phyloP scores from a whole-genome alignment of 2,888 invertebrate species.

The Zeuzera pyrina region DNA sequence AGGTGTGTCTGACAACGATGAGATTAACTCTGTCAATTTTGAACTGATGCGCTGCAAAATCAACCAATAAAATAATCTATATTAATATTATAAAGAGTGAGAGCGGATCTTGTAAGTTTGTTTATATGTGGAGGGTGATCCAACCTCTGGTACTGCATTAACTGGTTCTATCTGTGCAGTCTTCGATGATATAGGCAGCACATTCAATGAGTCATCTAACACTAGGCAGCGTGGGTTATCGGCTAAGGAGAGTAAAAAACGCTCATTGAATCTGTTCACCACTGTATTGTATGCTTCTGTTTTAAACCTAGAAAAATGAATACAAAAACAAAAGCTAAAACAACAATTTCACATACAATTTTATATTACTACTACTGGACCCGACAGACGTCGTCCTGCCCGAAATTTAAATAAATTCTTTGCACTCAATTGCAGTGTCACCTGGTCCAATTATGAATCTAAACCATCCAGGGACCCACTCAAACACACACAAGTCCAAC shows the following conservation, averaged over 20 bases:
- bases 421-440: too few species aligned
- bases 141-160: conserved; percentile 52
- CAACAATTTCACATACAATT: too few species aligned
- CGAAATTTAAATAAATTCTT: too few species aligned
- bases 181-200: conserved; percentile 93
- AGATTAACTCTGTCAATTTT: conserved; percentile 82
- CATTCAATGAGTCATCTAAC: conserved; percentile 93
- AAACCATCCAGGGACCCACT: too few species aligned
- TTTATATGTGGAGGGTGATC: background rate
- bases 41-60: conserved; percentile 47
- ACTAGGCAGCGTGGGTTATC: conserved; percentile 91
- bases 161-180: conserved; percentile 86
- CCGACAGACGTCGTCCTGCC: too few species aligned
- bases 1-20: conserved; percentile 89
- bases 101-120: background rate
- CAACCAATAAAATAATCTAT: background rate
- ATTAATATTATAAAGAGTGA: background rate
- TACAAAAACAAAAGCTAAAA: too few species aligned
- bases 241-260: conserved; percentile 92
- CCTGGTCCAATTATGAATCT: too few species aligned
- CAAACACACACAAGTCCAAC: too few species aligned
- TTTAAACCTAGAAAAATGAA: conserved; percentile 75
- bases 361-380: too few species aligned
- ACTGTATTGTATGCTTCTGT: conserved; percentile 96
- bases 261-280: conserved; percentile 95